Percentiles rank a stretch among this genome's conserved stretches.
phyloP scores from a whole-genome alignment of 2,113 vertebrate genomes.

The Psittacara wagleri region DNA sequence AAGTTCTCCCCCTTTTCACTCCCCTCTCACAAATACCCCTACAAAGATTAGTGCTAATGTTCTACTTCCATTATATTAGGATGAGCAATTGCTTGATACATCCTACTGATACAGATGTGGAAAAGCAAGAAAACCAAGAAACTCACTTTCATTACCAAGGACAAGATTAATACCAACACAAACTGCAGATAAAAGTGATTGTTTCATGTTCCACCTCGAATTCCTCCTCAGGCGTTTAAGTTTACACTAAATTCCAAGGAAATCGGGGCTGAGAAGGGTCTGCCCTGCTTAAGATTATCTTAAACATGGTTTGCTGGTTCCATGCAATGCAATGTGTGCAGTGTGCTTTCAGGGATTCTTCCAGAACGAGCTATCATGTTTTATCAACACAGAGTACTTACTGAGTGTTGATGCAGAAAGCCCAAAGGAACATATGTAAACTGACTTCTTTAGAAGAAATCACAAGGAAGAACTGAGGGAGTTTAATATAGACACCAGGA shows the following conservation, averaged over 20 bases:
- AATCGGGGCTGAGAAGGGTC: not conserved
- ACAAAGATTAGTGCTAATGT: not conserved
- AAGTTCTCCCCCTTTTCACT: not conserved
- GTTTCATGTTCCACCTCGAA: not conserved
- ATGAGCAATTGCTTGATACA: not conserved
- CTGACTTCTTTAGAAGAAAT: not conserved
- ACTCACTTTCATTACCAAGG: not conserved
- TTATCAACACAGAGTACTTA: not conserved
- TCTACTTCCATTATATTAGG: not conserved
- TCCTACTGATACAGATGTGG: not conserved
- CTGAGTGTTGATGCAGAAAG: slow-evolving; percentile 8
- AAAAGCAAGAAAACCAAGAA: not conserved
- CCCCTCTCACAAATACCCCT: not conserved
- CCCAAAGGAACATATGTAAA: slow-evolving; percentile 31
- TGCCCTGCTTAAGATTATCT: not conserved
- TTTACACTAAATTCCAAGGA: not conserved
- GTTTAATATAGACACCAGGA: slow-evolving; percentile 13
- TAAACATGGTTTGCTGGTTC: not conserved
- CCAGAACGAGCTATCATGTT: not conserved
- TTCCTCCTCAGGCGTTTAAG: not conserved
- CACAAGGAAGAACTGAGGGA: not conserved
- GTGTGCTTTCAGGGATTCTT: not conserved
- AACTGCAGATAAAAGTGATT: not conserved
- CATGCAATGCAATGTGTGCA: not conserved
- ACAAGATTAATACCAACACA: not conserved